These are phyloP conservation scores for Vireo altiloquus DNA, from an alignment of 2,113 vertebrate species.

Conservation along the genomic window DNA sequence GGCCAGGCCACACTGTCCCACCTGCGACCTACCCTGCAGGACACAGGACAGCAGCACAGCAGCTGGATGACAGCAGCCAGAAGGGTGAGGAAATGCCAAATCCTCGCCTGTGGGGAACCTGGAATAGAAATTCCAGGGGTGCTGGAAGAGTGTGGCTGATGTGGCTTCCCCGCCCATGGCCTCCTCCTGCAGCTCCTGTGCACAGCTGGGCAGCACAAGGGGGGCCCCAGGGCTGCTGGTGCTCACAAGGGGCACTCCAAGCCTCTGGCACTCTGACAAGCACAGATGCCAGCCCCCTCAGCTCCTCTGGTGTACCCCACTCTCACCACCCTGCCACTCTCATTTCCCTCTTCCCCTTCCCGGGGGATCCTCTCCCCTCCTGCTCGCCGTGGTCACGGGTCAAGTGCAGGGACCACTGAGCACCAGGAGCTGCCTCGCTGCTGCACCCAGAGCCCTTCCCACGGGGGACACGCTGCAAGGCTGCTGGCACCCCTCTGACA, in stretches of 20 bases:
- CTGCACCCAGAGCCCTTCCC: neutral
- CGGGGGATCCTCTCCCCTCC: neutral
- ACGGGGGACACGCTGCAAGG: fast-evolving
- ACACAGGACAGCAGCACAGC: neutral
- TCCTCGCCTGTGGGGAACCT: neutral
- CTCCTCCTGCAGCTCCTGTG: neutral
- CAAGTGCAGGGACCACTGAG: neutral
- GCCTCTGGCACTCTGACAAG: neutral
- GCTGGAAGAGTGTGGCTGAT: neutral
- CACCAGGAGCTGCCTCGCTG: neutral
- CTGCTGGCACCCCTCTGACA: neutral
- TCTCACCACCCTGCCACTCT: neutral
- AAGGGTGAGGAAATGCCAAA: neutral
- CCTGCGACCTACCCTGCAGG: neutral
- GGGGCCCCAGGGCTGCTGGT: too few species aligned
- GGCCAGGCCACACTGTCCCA: neutral
- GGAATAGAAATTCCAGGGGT: neutral
- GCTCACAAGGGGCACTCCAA: neutral
- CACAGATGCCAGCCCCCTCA: neutral
- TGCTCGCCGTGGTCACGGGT: fast-evolving
- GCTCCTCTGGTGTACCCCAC: neutral
- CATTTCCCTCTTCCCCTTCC: neutral
- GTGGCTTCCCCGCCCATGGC: neutral
- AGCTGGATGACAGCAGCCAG: neutral
- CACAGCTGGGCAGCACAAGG: neutral